Conservation (phyloP, 1,140 invertebrate genomes). For the Reticulitermes speratus region DNA sequence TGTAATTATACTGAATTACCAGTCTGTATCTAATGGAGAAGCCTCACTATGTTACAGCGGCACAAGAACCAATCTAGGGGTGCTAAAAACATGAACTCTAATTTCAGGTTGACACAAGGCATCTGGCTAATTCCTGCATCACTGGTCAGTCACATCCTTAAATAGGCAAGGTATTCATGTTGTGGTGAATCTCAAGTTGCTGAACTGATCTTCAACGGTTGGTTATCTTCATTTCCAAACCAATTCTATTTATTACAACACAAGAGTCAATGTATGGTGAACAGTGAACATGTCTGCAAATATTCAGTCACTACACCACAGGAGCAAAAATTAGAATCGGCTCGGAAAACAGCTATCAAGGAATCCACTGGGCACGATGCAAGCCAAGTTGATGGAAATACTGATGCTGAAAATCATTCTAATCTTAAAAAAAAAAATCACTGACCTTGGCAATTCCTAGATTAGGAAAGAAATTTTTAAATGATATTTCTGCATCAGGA, state of each 20-base stretch:
- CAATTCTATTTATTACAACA: slow-evolving; percentile 10
- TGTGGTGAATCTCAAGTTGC: not conserved
- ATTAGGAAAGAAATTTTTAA: slow-evolving; percentile 10
- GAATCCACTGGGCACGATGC: not conserved
- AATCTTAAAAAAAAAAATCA: not conserved
- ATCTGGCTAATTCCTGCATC: not conserved
- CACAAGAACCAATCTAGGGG: slow-evolving; percentile 12
- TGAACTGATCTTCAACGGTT: not conserved
- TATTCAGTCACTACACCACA: slow-evolving; percentile 10
- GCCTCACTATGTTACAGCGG: not conserved
- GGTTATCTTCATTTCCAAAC: slow-evolving; percentile 12
- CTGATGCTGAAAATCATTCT: not conserved
- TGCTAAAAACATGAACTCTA: slow-evolving; percentile 1
- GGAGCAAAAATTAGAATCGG: not conserved
- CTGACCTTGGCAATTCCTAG: not conserved
- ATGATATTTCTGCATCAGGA: not conserved
- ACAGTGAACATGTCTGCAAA: not conserved
- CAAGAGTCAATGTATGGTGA: not conserved
- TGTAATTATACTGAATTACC: not conserved
- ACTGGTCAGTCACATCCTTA: not conserved
- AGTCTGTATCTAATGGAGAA: not conserved
- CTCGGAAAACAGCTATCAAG: not conserved
- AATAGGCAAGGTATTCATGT: not conserved
- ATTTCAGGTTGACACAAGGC: not conserved
- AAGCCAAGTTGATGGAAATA: not conserved